A percentile compares a stretch with the other conserved stretches of the same genome.
Conservation (phyloP, 2,113 vertebrate species). For the Dipodomys merriami region DNA sequence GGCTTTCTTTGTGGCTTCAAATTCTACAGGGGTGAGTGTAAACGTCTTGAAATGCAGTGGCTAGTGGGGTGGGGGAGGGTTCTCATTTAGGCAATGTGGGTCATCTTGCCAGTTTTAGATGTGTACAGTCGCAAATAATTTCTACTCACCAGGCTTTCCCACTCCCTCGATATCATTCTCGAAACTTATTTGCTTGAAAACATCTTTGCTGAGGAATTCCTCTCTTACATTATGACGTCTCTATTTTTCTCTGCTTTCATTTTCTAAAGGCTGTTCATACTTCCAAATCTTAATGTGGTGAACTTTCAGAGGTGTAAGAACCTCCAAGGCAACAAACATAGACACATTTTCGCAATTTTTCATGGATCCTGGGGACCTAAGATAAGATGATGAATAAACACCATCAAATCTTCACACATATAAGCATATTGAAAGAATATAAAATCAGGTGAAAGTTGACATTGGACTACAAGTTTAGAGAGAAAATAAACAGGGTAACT, state of each 20-base stretch:
- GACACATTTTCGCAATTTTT: neutral
- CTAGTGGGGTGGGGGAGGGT: accelerated
- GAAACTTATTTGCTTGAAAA: neutral
- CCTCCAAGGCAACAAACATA: neutral
- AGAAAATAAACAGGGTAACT: neutral
- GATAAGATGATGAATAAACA: neutral
- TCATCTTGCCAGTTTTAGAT: neutral
- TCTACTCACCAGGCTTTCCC: neutral
- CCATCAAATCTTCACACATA: neutral
- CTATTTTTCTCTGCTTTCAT: neutral
- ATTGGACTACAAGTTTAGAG: neutral
- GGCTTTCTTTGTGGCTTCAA: neutral
- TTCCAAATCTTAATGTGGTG: neutral
- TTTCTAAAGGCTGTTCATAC: neutral
- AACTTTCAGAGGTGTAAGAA: neutral
- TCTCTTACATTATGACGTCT: neutral
- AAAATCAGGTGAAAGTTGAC: neutral
- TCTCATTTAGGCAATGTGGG: neutral
- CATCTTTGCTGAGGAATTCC: neutral
- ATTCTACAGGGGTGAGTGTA: neutral
- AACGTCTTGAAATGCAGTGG: neutral
- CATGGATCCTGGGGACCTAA: neutral
- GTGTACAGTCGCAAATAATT: neutral
- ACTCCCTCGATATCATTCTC: too few relatives aligned
- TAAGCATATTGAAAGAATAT: neutral